Evolutionary conservation across 2,888 invertebrate genomes (phyloP), one percentile per base, ranked within the genome.

Genomic region (Schizotus pectinicornis): DNA sequence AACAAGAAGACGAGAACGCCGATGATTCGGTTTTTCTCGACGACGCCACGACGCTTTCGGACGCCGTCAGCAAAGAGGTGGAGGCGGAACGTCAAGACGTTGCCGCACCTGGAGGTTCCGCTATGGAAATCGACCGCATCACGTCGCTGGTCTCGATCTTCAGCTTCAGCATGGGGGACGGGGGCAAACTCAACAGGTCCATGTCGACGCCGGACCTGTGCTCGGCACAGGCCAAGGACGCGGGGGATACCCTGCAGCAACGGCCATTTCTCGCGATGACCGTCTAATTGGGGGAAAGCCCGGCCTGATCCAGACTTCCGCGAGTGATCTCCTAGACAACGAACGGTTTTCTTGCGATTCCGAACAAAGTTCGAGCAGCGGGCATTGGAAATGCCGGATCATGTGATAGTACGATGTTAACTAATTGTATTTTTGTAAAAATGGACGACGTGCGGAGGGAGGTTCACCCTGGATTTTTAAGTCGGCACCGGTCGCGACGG

Each of bases 141-240:
- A 84, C 85, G 36, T 84, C 83, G 57, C 72, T 85, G 61, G 85
- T 85, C 62, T 84, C 84, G 46, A 84, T 84, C 67, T 84, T 85
- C 74, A 84, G 84, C 71, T 85, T 85, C 69, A 83, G 82, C 49
- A 80, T 79, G 74, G 68, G 71, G 30, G 71, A 67, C 11, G 71
- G 69, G 33, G 63, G 63, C 41, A 77, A 78, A 66, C 72, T 79
- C 62, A 81, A 79, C 63, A 74, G 82, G 66, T 82, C 83, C 3
- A 77, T 82, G 63, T 82, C 83, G 30, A 82, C 82, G 36, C 83
- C 83, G 38, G 83, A 84, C 70, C 69, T 84, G 62, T 84, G 84
- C 74, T 82, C 83, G 49, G 79, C 83, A 54, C 83, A 83, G 70
- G 83, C 83, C 37, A 83, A 84, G 71, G 81, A 82, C 57, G 70